These are phyloP conservation scores for Sylvicola fuscatus DNA, from an alignment of 2,888 invertebrate genomes.

Conservation along the genomic window DNA sequence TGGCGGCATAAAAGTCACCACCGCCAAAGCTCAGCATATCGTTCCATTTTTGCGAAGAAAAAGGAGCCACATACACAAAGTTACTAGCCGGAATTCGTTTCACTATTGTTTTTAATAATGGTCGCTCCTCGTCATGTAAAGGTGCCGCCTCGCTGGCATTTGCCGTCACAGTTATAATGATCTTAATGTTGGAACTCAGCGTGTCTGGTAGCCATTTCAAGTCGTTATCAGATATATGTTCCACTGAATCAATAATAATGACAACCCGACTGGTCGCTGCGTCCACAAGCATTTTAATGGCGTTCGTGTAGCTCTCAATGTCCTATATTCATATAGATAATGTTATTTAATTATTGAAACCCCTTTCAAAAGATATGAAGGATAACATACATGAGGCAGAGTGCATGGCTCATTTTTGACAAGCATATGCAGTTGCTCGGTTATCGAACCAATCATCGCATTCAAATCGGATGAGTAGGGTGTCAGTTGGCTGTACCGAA, in stretches of 20 bases:
- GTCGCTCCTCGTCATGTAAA: conserved; percentile 3
- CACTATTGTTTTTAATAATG: conserved; percentile 12
- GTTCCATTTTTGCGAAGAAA: conserved; percentile 22
- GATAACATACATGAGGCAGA: conserved; percentile 33
- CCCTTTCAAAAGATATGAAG: neutral
- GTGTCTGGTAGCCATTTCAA: conserved; percentile 57
- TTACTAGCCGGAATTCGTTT: conserved; percentile 16
- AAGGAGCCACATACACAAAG: conserved; percentile 18
- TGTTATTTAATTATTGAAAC: neutral
- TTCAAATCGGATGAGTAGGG: conserved; percentile 19
- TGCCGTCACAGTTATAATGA: conserved; percentile 38
- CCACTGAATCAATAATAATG: conserved; percentile 57
- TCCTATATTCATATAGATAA: neutral
- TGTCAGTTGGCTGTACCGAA: conserved; percentile 22
- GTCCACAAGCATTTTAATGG: conserved; percentile 25
- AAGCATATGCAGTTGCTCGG: conserved; percentile 52
- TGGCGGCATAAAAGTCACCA: conserved; percentile 21
- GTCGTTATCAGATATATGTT: conserved; percentile 32
- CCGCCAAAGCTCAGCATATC: conserved; percentile 21
- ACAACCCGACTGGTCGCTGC: conserved; percentile 23
- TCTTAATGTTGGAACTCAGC: conserved; percentile 51
- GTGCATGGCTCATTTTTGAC: conserved; percentile 42
- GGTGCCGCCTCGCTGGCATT: conserved; percentile 2
- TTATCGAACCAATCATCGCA: conserved; percentile 45
- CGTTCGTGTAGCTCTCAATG: conserved; percentile 27